phyloP scores from a whole-genome alignment of 1,140 invertebrate genomes.

The Berghia stephanieae region DNA sequence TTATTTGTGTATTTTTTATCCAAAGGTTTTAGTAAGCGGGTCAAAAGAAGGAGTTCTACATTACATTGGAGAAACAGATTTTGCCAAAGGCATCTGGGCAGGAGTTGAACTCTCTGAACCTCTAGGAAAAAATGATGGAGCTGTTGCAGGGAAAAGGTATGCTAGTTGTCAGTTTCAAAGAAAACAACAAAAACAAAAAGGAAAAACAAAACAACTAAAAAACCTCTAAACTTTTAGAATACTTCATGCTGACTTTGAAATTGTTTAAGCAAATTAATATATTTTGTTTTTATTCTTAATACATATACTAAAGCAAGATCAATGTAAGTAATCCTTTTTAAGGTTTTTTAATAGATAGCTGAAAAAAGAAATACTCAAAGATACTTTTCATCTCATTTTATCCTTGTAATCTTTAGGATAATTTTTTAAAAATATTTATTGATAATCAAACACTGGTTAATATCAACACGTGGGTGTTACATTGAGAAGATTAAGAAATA shows the following conservation, averaged over 20 bases:
- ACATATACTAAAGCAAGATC: neutral
- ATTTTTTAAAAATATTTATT: no score
- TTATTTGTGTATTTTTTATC: neutral
- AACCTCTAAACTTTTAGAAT: no score
- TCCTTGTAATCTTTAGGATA: no score
- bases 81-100: conserved; percentile 91
- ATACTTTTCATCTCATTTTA: no score
- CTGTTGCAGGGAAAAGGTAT: conserved; percentile 79
- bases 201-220: no score
- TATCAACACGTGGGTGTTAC: no score
- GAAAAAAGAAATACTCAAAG: no score
- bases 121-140: conserved; percentile 94
- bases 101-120: conserved; percentile 94
- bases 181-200: neutral
- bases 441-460: no score
- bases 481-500: no score
- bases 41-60: conserved; percentile 87
- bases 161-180: neutral
- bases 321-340: neutral
- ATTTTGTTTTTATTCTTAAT: neutral
- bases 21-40: conserved; percentile 79
- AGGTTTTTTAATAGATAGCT: neutral
- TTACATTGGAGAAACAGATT: conserved; percentile 86
- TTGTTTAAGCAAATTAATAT: no score
- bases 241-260: no score